Conservation (phyloP, 2,888 invertebrate genomes). For the Deilephila elpenor region DNA sequence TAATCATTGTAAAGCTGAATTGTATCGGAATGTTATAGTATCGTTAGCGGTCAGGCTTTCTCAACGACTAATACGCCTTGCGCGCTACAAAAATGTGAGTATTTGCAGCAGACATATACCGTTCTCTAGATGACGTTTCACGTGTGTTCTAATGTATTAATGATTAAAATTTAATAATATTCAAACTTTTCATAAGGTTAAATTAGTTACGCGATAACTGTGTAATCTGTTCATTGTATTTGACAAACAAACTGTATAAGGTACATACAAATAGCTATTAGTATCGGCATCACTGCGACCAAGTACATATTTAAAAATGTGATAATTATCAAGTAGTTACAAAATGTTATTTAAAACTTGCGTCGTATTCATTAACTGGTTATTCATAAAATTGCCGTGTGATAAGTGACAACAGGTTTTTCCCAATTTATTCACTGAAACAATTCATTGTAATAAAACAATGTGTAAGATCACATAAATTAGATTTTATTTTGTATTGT, state of each 20-base stretch:
- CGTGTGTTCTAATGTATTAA: slow-evolving; percentile 44
- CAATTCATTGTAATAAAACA: too few relatives aligned
- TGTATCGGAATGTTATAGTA: slow-evolving; percentile 18
- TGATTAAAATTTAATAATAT: slow-evolving; percentile 28
- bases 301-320: not conserved
- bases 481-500: too few relatives aligned
- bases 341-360: not conserved
- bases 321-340: not conserved
- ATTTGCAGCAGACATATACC: slow-evolving; percentile 46
- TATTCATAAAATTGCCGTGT: too few relatives aligned
- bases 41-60: slow-evolving; percentile 16
- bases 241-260: slow-evolving; percentile 1
- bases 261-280: not conserved
- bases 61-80: slow-evolving; percentile 7
- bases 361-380: not conserved
- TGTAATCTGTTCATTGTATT: not conserved
- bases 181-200: not conserved
- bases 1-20: not conserved
- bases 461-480: too few relatives aligned
- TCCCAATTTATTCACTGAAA: too few relatives aligned
- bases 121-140: slow-evolving; percentile 62
- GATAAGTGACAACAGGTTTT: too few relatives aligned
- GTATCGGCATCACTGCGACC: not conserved
- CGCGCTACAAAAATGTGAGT: slow-evolving; percentile 42
- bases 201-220: slow-evolving; percentile 14